phyloP scores from a whole-genome alignment of 2,888 invertebrate genomes.

The Choristoneura rosaceana region DNA sequence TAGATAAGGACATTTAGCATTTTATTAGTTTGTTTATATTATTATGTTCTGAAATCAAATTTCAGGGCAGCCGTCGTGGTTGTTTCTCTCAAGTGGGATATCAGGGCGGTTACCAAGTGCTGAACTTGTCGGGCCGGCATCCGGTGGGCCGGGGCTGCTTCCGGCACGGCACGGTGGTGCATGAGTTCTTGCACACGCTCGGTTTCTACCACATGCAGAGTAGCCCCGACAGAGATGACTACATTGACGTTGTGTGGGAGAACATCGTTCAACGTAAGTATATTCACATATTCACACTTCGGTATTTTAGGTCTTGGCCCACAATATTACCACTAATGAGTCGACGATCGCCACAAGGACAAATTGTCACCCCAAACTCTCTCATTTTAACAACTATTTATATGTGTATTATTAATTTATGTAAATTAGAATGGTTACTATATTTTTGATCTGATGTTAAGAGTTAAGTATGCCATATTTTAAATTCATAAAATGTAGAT shows the following conservation, averaged over 20 bases:
- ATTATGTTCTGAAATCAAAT: conserved; percentile 9
- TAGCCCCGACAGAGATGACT: conserved; percentile 90
- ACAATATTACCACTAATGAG: neutral
- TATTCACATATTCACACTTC: neutral
- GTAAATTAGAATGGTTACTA: neutral
- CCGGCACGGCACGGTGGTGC: conserved; percentile 88
- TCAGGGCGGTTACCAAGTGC: conserved; percentile 80
- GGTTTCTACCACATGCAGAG: conserved; percentile 95
- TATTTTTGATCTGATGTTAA: neutral
- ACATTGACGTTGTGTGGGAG: conserved; percentile 89
- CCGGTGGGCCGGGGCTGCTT: conserved; percentile 86
- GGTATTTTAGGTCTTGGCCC: neutral
- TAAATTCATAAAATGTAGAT: neutral
- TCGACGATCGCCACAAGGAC: conserved; percentile 16
- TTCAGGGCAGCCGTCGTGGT: conserved; percentile 74
- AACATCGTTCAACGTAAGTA: conserved; percentile 87
- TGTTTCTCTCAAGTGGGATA: conserved; percentile 83
- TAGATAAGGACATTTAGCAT: neutral
- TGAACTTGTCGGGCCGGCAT: conserved; percentile 85
- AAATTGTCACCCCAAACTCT: neutral
- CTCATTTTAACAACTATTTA: neutral
- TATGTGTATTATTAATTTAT: conserved; percentile 5
- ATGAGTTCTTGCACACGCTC: conserved; percentile 91
- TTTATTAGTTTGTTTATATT: neutral
- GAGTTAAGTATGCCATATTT: neutral